Conservation (phyloP, 2,113 vertebrate genomes). For the Lasiurus cinereus region DNA sequence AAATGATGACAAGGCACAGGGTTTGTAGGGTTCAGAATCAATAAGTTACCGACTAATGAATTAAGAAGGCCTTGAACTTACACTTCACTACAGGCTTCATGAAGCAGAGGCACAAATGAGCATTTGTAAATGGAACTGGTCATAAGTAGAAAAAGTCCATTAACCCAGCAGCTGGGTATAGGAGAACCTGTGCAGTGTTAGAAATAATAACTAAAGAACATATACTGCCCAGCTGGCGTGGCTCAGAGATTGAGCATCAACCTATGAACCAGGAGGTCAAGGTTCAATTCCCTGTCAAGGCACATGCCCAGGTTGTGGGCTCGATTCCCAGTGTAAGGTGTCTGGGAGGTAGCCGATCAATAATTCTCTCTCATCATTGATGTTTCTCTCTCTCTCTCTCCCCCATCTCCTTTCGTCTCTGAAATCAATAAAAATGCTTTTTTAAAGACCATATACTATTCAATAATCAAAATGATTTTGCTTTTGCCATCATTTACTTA, state of each 20-base stretch:
- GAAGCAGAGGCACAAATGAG: constrained; percentile 48
- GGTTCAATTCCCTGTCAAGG: no score
- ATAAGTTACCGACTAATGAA: constrained; percentile 59
- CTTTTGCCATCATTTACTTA: constrained; percentile 16
- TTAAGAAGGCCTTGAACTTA: constrained; percentile 67
- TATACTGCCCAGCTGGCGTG: no score
- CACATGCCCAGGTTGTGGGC: no score
- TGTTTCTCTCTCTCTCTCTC: no score
- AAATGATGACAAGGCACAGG: constrained; percentile 71
- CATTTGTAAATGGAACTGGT: neutral
- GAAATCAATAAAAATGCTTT: no score
- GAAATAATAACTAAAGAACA: neutral
- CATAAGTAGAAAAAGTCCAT: constrained; percentile 22
- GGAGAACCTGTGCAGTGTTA: neutral
- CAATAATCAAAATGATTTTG: constrained; percentile 40
- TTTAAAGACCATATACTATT: neutral
- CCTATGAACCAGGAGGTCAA: no score
- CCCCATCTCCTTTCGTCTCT: no score
- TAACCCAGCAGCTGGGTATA: neutral
- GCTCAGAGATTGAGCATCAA: no score
- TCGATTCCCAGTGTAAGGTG: no score
- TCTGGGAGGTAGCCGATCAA: no score
- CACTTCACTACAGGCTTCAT: neutral
- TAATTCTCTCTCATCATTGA: no score
- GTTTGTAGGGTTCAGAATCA: constrained; percentile 68